These are phyloP conservation scores for Notothenia rossii DNA, from an alignment of 2,113 vertebrate species.

Conservation along the genomic window DNA sequence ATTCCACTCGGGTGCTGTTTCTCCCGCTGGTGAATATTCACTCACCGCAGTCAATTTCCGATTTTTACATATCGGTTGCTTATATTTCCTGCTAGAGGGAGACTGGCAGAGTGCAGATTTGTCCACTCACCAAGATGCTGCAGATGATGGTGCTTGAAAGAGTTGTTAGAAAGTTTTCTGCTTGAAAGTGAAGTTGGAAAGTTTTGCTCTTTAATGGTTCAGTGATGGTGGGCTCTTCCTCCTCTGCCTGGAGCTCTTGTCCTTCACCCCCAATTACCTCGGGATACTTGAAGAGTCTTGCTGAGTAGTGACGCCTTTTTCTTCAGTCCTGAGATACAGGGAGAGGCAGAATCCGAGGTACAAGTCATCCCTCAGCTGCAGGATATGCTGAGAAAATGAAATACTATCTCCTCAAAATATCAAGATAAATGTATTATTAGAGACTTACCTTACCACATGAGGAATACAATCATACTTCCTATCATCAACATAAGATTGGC, in stretches of 20 bases:
- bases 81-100: conserved; percentile 68
- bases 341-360: background rate
- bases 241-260: conserved; percentile 16
- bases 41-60: conserved; percentile 74
- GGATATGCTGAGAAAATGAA: conserved; percentile 3
- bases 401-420: background rate
- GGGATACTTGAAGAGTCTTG: conserved; percentile 16
- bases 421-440: background rate
- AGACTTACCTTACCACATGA: background rate
- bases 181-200: background rate
- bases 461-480: background rate
- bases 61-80: conserved; percentile 67
- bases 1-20: conserved; percentile 61
- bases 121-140: conserved; percentile 34
- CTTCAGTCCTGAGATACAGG: conserved; percentile 16
- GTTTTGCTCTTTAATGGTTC: conserved; percentile 23
- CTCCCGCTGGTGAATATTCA: conserved; percentile 76
- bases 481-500: conserved; percentile 1
- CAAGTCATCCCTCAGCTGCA: conserved; percentile 53
- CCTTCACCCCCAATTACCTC: conserved; percentile 25
- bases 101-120: conserved; percentile 40
- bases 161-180: background rate
- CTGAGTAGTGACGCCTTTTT: conserved; percentile 6
- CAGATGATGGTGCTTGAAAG: conserved; percentile 42
- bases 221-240: background rate